Evolutionary conservation across 2,888 invertebrate genomes (phyloP), one percentile per base, ranked within the genome.

Genomic region (Lithodes maja): DNA sequence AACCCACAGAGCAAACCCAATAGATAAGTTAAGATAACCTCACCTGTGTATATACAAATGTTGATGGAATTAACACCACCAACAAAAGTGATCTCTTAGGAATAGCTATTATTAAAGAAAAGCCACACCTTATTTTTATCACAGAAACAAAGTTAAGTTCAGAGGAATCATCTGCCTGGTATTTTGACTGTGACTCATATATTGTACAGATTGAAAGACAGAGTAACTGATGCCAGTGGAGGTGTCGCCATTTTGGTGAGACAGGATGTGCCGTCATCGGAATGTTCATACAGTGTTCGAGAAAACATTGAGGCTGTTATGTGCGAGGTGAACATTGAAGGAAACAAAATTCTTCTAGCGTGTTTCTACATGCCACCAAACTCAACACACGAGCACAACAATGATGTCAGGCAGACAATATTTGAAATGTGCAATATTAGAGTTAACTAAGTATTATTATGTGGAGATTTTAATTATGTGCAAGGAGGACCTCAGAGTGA

Each of bases 341-440:
- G 17, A 3, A 17, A 83, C 9, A 33, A 1, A 52, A 49, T 83
- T 12, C 9, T 71, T 50, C 71, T 83, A 3, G 53, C 33, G 9
- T 71, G 71, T 83, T 7, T 71, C n/a, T 83, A 83, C 71, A 83
- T 69, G 52, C 71, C 83, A 17, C 82, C 82, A 33, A 49, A 74
- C 33, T 74, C 1, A 3, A 74, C 15, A 74, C 9, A 68, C 9
- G 33, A 17, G n/a, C n/a, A 74, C 74, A 74, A 17, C n/a, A 15
- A 54, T 17, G 50, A 54, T 54, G 12, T 53, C 15, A 12, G 53
- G 52, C 54, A 53, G 15, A 33, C 80, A 12, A 7, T 80, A 54
- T n/a, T 53, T 54, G 52, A 54, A 17, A 15, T 83, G 3, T 17
- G 68, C 15, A 83, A 83, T 69, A 69, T 69, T 68, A 69, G 54